phyloP scores from a whole-genome alignment of 2,113 vertebrate species.

The Chaetodon auriga region DNA sequence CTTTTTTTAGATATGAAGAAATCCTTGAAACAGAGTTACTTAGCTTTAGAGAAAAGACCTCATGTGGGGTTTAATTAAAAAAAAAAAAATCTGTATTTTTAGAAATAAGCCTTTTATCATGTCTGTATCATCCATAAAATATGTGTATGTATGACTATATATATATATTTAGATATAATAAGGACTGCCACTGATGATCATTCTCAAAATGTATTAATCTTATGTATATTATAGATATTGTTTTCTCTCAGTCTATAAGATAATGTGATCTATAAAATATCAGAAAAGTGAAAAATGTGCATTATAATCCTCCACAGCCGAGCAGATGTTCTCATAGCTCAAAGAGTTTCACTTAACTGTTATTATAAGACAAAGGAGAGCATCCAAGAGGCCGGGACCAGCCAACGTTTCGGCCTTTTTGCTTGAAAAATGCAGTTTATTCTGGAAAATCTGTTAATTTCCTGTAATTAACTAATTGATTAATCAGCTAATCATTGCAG shows the following conservation, averaged over 20 bases:
- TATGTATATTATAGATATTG: neutral
- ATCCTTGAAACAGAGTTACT: neutral
- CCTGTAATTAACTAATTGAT: neutral
- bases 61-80: neutral
- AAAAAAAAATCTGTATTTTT: neutral
- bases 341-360: neutral
- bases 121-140: neutral
- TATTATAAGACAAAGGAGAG: neutral
- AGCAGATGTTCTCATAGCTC: neutral
- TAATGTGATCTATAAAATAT: neutral
- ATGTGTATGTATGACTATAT: neutral
- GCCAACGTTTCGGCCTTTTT: neutral
- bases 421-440: neutral
- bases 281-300: neutral
- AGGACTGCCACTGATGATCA: neutral
- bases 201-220: neutral
- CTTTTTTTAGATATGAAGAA: neutral
- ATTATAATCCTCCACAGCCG: neutral
- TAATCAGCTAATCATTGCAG: neutral
- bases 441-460: neutral
- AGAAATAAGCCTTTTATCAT: neutral
- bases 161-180: neutral
- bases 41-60: neutral
- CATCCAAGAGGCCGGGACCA: neutral
- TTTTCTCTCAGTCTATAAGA: neutral